Conservation (phyloP, 2,888 invertebrate species). For the Norana najaformis region DNA sequence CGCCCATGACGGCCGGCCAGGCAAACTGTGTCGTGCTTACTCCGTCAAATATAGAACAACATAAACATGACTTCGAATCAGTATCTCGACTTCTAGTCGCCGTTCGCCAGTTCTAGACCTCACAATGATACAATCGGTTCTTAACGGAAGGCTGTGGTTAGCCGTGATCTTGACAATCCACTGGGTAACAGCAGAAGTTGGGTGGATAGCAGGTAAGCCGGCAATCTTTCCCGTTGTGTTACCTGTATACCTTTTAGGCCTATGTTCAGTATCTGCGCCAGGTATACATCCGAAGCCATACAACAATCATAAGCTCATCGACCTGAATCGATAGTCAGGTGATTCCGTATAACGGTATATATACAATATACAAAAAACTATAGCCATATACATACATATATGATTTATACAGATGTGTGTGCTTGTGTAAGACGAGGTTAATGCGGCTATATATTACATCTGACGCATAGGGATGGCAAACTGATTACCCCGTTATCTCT, state of each 20-base stretch:
- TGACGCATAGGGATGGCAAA: too few species aligned
- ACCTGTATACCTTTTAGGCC: neutral
- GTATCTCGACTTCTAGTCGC: neutral
- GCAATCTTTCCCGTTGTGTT: neutral
- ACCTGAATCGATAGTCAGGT: neutral
- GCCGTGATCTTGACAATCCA: neutral
- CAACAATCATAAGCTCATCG: neutral
- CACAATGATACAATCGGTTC: neutral
- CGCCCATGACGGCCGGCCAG: neutral
- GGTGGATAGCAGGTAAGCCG: neutral
- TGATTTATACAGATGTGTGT: too few species aligned
- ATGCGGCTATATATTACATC: too few species aligned
- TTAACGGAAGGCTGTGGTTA: neutral
- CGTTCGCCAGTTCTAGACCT: neutral
- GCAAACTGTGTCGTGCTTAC: neutral
- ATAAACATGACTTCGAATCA: neutral
- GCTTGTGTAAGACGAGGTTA: too few species aligned
- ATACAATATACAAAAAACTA: too few species aligned
- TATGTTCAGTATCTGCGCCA: neutral
- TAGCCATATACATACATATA: too few species aligned
- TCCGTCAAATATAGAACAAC: neutral
- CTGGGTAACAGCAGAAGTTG: neutral
- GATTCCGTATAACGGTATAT: neutral
- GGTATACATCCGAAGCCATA: too few species aligned
- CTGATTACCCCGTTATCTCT: too few species aligned